Evolutionary conservation across 2,113 vertebrate species (phyloP), one percentile per base, ranked within the genome.

Genomic region (Athene noctua): DNA sequence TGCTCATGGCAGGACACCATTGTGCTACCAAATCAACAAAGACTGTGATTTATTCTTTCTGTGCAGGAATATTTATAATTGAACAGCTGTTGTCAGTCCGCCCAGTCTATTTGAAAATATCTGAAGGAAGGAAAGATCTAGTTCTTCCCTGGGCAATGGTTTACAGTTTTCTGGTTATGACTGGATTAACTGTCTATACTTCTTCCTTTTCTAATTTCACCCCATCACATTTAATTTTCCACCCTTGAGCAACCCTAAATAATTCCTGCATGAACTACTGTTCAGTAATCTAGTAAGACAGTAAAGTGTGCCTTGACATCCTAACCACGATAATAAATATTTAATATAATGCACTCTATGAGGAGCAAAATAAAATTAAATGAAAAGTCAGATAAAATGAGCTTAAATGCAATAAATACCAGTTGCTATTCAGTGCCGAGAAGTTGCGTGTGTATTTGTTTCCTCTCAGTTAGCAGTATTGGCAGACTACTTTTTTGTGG

Each of bases 371-470:
- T 81, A 79, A 92, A 97, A 97, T 96, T 96, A 97, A 97, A 97
- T 97, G 94, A 97, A 96, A 95, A 97, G 88, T 94, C 95, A 94
- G 92, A 95, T 96, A 94, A 96, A 96, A 94, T 89, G 44, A 94
- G 36, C 67, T 91, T 88, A 91, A 95, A 95, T 70, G 46, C 79
- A 96, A 90, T 96, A 92, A 95, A 95, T 94, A 94, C 49, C 17
- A 61, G 74, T 88, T 92, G 85, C 88, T 84, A 44, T 91, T 96
- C 78, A 68, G 49, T 95, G 67, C 66, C 0, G 66, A 90, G 92
- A 86, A 92, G 82, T 71, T 82, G 59, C 32, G 51, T 92, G 88
- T 83, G 52, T 91, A 85, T 96, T 90, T 95, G 61, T 90, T 96
- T 95, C 82, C 77, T 57, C 54, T 72, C 58, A 34, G 71, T 89